These are phyloP conservation scores for Perdix hodgsoniae DNA, from an alignment of 2,797 vertebrate species.

Conservation along the genomic window DNA sequence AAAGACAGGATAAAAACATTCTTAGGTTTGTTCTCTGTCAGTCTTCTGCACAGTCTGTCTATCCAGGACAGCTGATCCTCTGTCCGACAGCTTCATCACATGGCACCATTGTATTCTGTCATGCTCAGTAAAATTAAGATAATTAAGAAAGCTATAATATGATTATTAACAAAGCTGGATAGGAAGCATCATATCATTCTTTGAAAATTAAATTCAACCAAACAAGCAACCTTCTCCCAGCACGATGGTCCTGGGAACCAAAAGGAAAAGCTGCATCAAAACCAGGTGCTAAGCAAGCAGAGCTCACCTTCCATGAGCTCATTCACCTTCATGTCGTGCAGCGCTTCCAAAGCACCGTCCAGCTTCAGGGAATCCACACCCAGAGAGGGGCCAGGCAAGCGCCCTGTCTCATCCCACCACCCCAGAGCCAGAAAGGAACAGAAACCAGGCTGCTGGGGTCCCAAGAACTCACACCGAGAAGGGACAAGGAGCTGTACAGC, in stretches of 20 bases:
- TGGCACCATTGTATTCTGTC: background rate
- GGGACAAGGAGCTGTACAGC: background rate
- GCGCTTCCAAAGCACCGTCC: background rate
- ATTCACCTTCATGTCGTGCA: background rate
- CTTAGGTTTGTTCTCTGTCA: background rate
- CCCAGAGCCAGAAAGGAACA: background rate
- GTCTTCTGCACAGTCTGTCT: background rate
- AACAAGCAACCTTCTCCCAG: background rate
- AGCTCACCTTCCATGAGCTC: background rate
- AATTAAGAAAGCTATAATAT: background rate
- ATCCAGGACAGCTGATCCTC: background rate
- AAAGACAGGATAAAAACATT: background rate
- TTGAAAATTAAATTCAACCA: background rate
- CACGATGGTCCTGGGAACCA: background rate
- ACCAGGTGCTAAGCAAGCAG: background rate
- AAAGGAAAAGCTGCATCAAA: background rate
- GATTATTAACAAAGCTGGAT: background rate
- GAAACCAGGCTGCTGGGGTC: background rate
- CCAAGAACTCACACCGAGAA: fast-evolving
- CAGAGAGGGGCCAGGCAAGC: background rate
- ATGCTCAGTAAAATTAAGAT: background rate
- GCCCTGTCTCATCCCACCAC: fast-evolving
- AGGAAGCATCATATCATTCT: background rate
- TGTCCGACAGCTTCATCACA: background rate
- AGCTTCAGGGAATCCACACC: background rate